These are phyloP conservation scores for Ameiurus melas DNA, from an alignment of 2,113 vertebrate species.

Conservation along the genomic window DNA sequence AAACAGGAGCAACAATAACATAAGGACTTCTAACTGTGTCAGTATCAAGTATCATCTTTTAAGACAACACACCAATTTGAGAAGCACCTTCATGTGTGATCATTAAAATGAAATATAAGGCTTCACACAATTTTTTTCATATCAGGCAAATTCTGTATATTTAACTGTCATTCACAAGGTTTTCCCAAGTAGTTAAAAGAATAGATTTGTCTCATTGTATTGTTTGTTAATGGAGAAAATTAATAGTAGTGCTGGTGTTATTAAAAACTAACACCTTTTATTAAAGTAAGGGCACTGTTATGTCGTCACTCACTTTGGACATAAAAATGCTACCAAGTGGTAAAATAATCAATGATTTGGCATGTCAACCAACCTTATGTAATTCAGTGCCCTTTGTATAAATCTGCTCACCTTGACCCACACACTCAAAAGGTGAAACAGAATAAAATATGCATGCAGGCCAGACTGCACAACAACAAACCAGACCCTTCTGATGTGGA, in stretches of 20 bases:
- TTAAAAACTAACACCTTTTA: not conserved
- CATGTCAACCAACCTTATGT: slow-evolving; percentile 66
- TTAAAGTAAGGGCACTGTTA: not conserved
- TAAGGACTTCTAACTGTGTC: not conserved
- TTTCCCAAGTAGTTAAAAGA: not conserved
- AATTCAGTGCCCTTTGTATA: slow-evolving; percentile 71
- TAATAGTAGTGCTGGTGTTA: not conserved
- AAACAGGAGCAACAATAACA: not conserved
- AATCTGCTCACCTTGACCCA: slow-evolving; percentile 68
- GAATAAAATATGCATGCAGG: slow-evolving; percentile 27
- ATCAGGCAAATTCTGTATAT: not conserved
- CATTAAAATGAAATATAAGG: slow-evolving; percentile 34
- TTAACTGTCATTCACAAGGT: not conserved
- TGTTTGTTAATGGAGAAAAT: not conserved
- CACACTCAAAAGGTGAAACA: slow-evolving; percentile 61
- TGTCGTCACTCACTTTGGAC: slow-evolving; percentile 45
- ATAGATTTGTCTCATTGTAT: not conserved
- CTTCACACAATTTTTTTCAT: not conserved
- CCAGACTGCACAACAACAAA: slow-evolving; percentile 44
- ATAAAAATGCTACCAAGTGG: slow-evolving; percentile 61
- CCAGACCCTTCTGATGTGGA: slow-evolving; percentile 41
- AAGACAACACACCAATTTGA: not conserved
- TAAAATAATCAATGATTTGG: slow-evolving; percentile 63
- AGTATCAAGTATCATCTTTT: not conserved
- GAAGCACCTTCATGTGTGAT: not conserved